phyloP scores from a whole-genome alignment of 2,888 invertebrate species.

The Eucriotettix oculatus region DNA sequence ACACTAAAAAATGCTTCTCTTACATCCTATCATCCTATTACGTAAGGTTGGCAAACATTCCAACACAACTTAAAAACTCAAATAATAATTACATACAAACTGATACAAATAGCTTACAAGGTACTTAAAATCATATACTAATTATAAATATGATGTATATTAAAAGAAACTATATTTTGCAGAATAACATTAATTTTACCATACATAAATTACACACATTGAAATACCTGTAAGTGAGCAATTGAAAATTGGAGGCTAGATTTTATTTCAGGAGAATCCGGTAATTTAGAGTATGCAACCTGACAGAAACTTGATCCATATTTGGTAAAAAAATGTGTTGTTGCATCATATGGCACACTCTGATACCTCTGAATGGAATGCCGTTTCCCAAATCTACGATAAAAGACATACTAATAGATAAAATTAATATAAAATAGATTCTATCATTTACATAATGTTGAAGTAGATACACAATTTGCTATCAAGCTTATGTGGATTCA shows the following conservation, averaged over 20 bases:
- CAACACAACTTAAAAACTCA: too few relatives aligned
- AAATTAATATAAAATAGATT: background rate
- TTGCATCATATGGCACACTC: conserved; percentile 52
- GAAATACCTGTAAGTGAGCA: conserved; percentile 41
- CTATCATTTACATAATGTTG: too few relatives aligned
- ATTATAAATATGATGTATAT: too few relatives aligned
- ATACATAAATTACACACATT: too few relatives aligned
- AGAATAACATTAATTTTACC: too few relatives aligned
- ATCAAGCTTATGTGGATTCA: too few relatives aligned
- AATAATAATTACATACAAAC: too few relatives aligned
- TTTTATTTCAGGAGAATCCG: conserved; percentile 52
- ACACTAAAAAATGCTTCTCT: too few relatives aligned
- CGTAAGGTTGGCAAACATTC: too few relatives aligned
- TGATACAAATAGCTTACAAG: background rate
- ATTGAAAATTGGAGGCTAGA: conserved; percentile 52
- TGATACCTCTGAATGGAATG: conserved; percentile 8
- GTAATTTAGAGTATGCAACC: conserved; percentile 64
- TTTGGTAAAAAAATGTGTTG: conserved; percentile 75
- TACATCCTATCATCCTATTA: too few relatives aligned
- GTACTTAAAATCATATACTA: background rate
- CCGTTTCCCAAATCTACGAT: conserved; percentile 5
- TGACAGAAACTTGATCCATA: conserved; percentile 89
- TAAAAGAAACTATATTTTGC: too few relatives aligned
- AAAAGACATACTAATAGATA: background rate
- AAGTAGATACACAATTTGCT: too few relatives aligned